Evolutionary conservation across 2,797 vertebrate species (phyloP).

Genomic region (Pitangus sulphuratus): DNA sequence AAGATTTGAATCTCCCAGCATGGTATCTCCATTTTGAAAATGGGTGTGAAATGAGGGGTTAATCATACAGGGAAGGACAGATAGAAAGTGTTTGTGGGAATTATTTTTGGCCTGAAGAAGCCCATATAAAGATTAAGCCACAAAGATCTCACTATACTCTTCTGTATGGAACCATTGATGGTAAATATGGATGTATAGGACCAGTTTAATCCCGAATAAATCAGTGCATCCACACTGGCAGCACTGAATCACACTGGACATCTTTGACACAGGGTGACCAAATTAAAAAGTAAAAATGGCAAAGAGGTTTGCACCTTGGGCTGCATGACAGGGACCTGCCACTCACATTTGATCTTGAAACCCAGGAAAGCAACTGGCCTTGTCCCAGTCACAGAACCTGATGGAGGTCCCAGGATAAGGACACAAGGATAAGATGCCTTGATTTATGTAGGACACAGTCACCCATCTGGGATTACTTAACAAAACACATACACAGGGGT

Average conservation of each 20-base stretch:
- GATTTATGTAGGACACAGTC: neutral
- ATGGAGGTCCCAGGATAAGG: neutral
- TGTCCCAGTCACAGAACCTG: neutral
- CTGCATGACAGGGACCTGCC: neutral
- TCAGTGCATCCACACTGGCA: neutral
- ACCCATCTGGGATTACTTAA: neutral
- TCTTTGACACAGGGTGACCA: neutral
- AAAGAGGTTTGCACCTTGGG: neutral
- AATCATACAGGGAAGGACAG: neutral
- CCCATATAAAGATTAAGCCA: slow-evolving; percentile 27
- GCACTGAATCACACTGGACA: neutral
- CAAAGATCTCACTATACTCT: slow-evolving; percentile 10
- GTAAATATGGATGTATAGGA: neutral
- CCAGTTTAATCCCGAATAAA: neutral
- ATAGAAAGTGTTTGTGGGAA: slow-evolving; percentile 45
- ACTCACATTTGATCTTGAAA: neutral
- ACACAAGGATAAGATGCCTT: neutral
- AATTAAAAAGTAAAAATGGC: neutral
- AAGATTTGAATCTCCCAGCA: neutral
- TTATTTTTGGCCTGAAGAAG: slow-evolving; percentile 51
- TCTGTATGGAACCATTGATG: slow-evolving; percentile 23
- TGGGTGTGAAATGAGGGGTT: neutral
- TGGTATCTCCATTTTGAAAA: neutral
- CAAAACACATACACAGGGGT: neutral
- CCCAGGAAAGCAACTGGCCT: neutral